Percentiles rank a stretch among this genome's conserved stretches.
Evolutionary conservation across 53 echinoderm and acorn worm species (phyloP).

Genomic region (Arbacia lixula): DNA sequence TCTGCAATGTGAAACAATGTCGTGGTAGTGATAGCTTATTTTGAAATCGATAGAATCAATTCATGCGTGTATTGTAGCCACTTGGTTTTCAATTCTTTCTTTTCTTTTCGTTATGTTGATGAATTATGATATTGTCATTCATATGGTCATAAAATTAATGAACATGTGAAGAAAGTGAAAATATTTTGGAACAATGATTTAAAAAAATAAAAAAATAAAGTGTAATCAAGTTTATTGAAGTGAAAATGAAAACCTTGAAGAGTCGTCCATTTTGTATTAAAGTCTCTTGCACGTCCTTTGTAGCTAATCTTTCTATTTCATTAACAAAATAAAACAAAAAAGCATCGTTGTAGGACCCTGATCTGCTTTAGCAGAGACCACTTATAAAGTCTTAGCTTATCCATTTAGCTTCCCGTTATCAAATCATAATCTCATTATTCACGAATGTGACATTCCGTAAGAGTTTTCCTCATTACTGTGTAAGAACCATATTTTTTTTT

Average conservation of each 20-base stretch:
- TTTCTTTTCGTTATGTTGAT: constrained; percentile 14
- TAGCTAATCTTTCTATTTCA: background rate
- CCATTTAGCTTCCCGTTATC: too few relatives aligned
- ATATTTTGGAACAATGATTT: constrained; percentile 23
- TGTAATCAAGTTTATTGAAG: constrained; percentile 51
- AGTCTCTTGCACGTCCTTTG: background rate
- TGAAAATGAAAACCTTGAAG: constrained; percentile 7
- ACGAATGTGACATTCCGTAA: too few relatives aligned
- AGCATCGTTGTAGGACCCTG: background rate
- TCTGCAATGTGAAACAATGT: constrained; percentile 42
- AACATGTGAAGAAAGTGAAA: constrained; percentile 19
- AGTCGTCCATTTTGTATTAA: constrained; percentile 15
- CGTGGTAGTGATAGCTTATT: constrained; percentile 18
- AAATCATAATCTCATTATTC: too few relatives aligned
- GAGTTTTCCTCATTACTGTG: too few relatives aligned
- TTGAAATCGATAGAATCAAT: constrained; percentile 3
- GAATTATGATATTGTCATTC: constrained; percentile 14
- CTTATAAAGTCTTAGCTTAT: too few relatives aligned
- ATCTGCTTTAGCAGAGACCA: background rate
- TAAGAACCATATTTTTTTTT: too few relatives aligned
- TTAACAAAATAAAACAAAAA: background rate
- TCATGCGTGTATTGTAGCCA: constrained; percentile 11
- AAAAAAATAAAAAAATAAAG: constrained; percentile 41
- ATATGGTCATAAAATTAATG: constrained; percentile 2
- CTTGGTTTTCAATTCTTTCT: background rate